Conservation (phyloP, 2,113 vertebrate genomes). For the Phrynosoma platyrhinos region DNA sequence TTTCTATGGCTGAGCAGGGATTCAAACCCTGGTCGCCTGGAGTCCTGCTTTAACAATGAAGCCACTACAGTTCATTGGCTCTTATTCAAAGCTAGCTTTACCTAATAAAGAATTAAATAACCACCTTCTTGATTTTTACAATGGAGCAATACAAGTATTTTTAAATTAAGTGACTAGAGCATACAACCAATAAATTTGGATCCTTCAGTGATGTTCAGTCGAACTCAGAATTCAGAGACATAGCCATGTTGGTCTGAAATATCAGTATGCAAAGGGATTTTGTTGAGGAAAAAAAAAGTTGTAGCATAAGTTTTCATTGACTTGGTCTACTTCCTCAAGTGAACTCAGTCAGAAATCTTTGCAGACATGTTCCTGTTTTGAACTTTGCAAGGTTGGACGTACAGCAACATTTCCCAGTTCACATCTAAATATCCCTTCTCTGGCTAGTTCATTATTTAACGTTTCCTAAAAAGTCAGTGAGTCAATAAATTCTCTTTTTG, state of each 20-base stretch:
- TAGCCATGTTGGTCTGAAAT: too few relatives aligned
- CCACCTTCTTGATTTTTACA: not conserved
- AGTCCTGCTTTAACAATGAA: too few relatives aligned
- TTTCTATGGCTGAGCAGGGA: too few relatives aligned
- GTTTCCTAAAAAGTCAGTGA: not conserved
- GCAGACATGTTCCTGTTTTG: not conserved
- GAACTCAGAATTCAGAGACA: not conserved
- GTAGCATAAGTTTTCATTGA: too few relatives aligned
- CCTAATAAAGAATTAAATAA: not conserved
- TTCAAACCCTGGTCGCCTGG: too few relatives aligned
- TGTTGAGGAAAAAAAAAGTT: too few relatives aligned
- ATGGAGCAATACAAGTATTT: not conserved
- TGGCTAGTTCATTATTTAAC: not conserved
- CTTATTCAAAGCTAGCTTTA: not conserved
- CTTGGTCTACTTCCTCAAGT: too few relatives aligned
- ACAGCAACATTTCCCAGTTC: not conserved
- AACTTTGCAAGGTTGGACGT: not conserved
- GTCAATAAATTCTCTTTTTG: not conserved
- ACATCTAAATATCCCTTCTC: conserved; percentile 9
- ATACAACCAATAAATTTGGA: not conserved
- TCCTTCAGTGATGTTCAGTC: not conserved
- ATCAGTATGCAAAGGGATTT: too few relatives aligned
- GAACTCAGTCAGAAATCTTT: not conserved
- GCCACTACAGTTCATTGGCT: too few relatives aligned
- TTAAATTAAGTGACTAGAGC: not conserved